Evolutionary conservation across 2,888 invertebrate genomes (phyloP).

Genomic region (Toxonevra muliebris): DNA sequence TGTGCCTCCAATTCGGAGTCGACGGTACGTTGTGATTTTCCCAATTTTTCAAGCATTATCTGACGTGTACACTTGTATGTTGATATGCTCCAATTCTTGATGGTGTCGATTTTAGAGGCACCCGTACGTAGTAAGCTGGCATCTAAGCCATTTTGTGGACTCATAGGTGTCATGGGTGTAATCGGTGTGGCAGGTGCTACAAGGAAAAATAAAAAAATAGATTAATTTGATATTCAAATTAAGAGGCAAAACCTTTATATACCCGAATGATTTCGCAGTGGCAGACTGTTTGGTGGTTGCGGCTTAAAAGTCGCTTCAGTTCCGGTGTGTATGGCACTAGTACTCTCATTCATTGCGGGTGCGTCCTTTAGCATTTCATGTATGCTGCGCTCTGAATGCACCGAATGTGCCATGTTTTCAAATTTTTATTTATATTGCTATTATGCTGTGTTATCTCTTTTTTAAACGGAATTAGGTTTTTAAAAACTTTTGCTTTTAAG

Average conservation of each 20-base stretch:
- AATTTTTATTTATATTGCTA: too few species aligned
- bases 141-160: conserved; percentile 54
- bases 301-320: conserved; percentile 73
- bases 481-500: too few species aligned
- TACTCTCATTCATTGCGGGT: conserved; percentile 79
- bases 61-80: conserved; percentile 99
- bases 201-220: conserved; percentile 4
- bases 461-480: too few species aligned
- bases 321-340: conserved; percentile 78
- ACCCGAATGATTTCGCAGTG: conserved; percentile 77
- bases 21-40: conserved; percentile 90
- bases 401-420: conserved; percentile 52
- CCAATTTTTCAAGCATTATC: conserved; percentile 93
- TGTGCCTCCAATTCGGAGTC: conserved; percentile 93
- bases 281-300: conserved; percentile 73
- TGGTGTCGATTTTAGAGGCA: conserved; percentile 86
- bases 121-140: conserved; percentile 57
- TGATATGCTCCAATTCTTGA: conserved; percentile 97
- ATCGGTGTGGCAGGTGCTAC: conserved; percentile 60
- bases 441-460: too few species aligned
- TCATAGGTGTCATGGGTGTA: conserved; percentile 67
- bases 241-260: conserved; percentile 25
- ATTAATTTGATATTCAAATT: not conserved
- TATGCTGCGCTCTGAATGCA: conserved; percentile 67
- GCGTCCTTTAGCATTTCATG: conserved; percentile 89